Evolutionary conservation across 1,140 invertebrate genomes (phyloP).

Genomic region (Listronotus bonariensis): DNA sequence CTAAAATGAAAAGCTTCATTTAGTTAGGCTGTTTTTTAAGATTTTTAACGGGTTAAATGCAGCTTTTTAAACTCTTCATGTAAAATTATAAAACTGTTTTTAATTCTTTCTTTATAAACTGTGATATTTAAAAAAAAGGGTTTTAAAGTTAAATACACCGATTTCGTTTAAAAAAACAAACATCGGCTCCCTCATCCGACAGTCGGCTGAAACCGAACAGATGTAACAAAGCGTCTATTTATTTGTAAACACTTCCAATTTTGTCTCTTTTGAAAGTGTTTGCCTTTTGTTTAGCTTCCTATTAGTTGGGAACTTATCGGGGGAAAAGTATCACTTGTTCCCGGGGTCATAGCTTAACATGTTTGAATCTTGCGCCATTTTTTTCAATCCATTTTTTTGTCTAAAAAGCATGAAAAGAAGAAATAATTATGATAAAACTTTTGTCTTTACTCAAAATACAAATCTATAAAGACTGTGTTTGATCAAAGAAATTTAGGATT

Average conservation of each 20-base stretch:
- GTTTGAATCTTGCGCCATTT: too few relatives aligned
- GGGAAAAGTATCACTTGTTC: conserved; percentile 7
- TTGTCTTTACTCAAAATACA: too few relatives aligned
- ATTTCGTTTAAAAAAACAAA: conserved; percentile 37
- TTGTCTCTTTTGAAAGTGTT: conserved; percentile 30
- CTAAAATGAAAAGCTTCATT: too few relatives aligned
- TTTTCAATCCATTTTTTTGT: too few relatives aligned
- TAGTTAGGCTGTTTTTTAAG: neutral
- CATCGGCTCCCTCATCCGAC: conserved; percentile 27
- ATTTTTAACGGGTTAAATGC: neutral
- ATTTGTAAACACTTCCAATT: conserved; percentile 37
- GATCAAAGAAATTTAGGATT: too few relatives aligned
- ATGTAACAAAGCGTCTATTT: conserved; percentile 38
- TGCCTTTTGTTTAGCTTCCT: conserved; percentile 30
- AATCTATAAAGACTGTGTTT: too few relatives aligned
- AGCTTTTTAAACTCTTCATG: neutral
- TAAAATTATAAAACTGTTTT: neutral
- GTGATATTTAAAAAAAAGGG: conserved; percentile 1
- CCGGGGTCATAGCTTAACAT: too few relatives aligned
- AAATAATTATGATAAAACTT: too few relatives aligned
- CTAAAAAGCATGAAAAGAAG: too few relatives aligned
- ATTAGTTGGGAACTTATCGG: conserved; percentile 17
- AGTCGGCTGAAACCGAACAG: conserved; percentile 30
- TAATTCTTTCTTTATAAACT: conserved; percentile 3
- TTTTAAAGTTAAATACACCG: conserved; percentile 25